Conservation (phyloP, 2,797 vertebrate genomes). For the Spinibarbus caldwelli region DNA sequence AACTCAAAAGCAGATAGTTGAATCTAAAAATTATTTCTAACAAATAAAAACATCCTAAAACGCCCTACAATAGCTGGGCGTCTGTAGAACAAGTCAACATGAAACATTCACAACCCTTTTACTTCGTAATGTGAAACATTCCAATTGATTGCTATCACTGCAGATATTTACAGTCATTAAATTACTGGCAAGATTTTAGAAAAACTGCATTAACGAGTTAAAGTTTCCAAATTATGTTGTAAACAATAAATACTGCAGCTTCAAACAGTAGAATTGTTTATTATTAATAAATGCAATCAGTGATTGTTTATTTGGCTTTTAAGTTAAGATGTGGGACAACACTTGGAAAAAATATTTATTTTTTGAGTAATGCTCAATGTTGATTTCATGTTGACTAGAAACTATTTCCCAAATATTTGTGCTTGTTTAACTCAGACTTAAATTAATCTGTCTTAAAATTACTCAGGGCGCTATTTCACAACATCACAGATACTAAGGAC, state of each 20-base stretch:
- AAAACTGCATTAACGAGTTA: not conserved
- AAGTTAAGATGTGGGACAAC: not conserved
- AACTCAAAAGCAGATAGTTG: conserved; percentile 80
- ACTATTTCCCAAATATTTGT: not conserved
- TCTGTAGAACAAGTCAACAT: conserved; percentile 3
- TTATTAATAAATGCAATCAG: not conserved
- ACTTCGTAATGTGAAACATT: too few species aligned
- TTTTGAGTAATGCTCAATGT: not conserved
- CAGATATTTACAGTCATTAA: not conserved
- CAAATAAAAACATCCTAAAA: conserved; percentile 36
- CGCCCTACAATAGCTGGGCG: conserved; percentile 5
- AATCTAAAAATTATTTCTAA: not conserved
- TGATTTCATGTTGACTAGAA: conserved; percentile 35
- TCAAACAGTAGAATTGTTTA: not conserved
- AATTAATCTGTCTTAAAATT: not conserved
- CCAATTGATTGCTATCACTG: not conserved
- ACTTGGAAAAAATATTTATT: not conserved
- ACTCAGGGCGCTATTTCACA: not conserved
- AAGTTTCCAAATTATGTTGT: too few species aligned
- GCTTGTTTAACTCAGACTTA: not conserved
- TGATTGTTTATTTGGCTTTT: not conserved
- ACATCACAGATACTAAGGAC: not conserved
- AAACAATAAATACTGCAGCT: too few species aligned
- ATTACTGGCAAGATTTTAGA: not conserved
- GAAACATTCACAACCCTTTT: conserved; percentile 4